Evolutionary conservation across 2,888 invertebrate genomes (phyloP), one percentile per base, ranked within the genome.

Genomic region (Oscheius sp.): DNA sequence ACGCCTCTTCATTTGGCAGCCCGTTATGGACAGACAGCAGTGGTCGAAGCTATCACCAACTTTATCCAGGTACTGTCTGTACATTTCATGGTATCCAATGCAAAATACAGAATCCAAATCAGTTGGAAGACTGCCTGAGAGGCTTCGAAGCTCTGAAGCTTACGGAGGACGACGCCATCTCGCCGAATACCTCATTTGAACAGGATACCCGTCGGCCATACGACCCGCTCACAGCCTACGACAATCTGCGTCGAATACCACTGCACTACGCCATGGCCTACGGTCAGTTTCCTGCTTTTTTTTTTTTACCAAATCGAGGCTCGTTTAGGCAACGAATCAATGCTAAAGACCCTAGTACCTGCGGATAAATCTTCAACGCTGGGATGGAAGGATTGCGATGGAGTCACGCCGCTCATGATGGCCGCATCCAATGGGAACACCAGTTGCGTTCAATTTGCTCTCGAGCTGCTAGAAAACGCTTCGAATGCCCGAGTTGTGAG

Each of bases 1-100:
- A 97, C 97, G 90, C 95, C 99, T 0, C 93, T 99, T 86, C 99
- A 99, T 91, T 92, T 99, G 87, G 98, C 99, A 10, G 98, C 98
- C 9, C 33, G 60, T 11, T 21, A 37, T 48, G 72, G 62, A 10
- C 32, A 60, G 11, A n/a, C n/a, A 4, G 53, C 50, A 33, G 53
- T 29, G 21, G 72, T 62, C 2, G 11, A 50, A 5, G 70, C 70
- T 58, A 57, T 70, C 33, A 21, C 58, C 13, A 42, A 3, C 2
- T 58, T 57, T 32, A 21, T 2, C 58, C 58, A 47, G 58, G 59
- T 59, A 29, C 33, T 21, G 42, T 42, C 42, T 42, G 42, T 3
- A 42, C 42, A 0, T 3, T 7, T 7, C 7, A 5, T 7, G 42
- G 42, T 3, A 42, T 42, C 42, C 42, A 42, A 7, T 42, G 42